Conservation (phyloP, 2,888 invertebrate genomes). For the Stenolophus ochropezus region DNA sequence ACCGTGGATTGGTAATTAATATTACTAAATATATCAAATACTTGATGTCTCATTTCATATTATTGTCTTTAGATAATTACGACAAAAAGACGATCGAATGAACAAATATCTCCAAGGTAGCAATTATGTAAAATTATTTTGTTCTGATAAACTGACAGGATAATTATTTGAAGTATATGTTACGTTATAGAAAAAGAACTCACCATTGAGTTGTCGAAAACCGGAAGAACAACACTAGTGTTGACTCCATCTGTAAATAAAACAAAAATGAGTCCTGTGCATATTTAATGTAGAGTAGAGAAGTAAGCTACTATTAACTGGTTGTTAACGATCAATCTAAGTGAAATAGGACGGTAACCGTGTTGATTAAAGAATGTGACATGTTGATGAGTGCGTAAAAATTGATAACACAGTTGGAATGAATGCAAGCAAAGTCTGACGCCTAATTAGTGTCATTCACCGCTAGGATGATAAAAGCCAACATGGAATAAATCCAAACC, state of each 20-base stretch:
- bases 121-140: too few species aligned
- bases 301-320: not conserved
- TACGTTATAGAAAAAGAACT: not conserved
- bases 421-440: conserved; percentile 1
- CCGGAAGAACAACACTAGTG: not conserved
- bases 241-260: not conserved
- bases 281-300: not conserved
- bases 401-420: conserved; percentile 3
- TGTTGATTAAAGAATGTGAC: conserved; percentile 5
- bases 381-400: conserved; percentile 15
- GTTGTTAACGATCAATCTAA: not conserved
- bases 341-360: not conserved
- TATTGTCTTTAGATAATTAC: too few species aligned
- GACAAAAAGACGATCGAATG: too few species aligned
- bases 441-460: conserved; percentile 24
- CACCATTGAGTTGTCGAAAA: not conserved
- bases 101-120: too few species aligned
- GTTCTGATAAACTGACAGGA: too few species aligned
- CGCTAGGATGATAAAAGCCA: conserved; percentile 16
- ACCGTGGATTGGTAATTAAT: too few species aligned
- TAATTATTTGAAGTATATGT: not conserved
- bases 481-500: conserved; percentile 24
- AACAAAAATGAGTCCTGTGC: not conserved
- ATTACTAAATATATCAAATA: too few species aligned
- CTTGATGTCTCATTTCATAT: too few species aligned